phyloP scores from a whole-genome alignment of 2,888 invertebrate genomes.

The Agriopis leucophaearia region DNA sequence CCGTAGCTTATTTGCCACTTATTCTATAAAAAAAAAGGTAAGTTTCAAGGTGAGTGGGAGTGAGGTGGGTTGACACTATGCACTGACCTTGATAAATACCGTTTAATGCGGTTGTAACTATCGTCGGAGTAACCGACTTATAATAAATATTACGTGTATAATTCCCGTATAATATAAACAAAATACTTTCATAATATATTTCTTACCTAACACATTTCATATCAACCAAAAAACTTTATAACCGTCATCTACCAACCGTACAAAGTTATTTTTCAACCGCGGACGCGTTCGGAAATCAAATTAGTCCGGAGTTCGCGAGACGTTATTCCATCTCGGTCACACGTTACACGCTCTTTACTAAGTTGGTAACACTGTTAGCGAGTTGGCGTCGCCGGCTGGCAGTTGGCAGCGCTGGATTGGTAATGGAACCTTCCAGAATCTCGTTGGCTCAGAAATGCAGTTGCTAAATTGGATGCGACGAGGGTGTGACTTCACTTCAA shows the following conservation, averaged over 20 bases:
- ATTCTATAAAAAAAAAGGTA: no score
- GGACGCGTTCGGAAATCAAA: conserved; percentile 47
- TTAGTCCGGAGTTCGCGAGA: conserved; percentile 51
- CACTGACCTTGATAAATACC: no score
- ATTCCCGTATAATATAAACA: not conserved
- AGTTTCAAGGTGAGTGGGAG: no score
- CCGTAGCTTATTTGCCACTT: no score
- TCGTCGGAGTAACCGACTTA: no score
- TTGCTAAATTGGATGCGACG: conserved; percentile 43
- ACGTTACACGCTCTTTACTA: conserved; percentile 69
- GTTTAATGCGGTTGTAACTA: no score
- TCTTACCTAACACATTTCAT: not conserved
- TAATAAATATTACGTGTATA: no score
- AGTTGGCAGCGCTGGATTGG: conserved; percentile 41
- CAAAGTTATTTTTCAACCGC: conserved; percentile 40
- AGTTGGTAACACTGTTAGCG: conserved; percentile 68
- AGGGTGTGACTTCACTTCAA: conserved; percentile 14
- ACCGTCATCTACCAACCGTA: conserved; percentile 7
- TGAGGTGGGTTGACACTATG: no score
- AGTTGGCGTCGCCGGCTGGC: conserved; percentile 52
- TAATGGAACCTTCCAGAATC: conserved; percentile 47
- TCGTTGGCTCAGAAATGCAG: conserved; percentile 46
- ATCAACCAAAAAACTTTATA: conserved; percentile 3
- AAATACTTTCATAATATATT: conserved; percentile 1
- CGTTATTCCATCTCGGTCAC: conserved; percentile 59